Conservation (phyloP, 2,113 vertebrate species). For the Anthoscopus minutus region DNA sequence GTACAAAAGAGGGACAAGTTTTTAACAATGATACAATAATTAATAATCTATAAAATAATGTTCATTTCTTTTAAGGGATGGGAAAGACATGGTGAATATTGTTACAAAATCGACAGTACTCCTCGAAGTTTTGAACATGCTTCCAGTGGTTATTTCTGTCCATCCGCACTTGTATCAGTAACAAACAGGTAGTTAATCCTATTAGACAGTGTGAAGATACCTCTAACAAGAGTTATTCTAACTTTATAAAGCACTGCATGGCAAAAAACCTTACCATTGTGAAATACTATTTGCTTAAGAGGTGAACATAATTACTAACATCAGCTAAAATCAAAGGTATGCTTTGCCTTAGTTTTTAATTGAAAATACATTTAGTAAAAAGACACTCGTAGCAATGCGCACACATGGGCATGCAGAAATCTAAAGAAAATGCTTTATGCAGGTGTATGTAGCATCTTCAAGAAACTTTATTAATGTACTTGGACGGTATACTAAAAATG, state of each 20-base stretch:
- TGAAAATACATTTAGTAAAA: background rate
- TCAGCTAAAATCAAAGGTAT: background rate
- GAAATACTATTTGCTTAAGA: background rate
- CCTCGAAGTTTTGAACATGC: constrained; percentile 81
- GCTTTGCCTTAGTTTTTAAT: background rate
- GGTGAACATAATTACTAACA: constrained; percentile 29
- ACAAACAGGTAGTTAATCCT: constrained; percentile 80
- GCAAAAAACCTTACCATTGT: background rate
- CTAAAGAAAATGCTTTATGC: background rate
- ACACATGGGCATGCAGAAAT: background rate
- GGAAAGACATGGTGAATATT: constrained; percentile 84
- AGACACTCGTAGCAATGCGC: background rate
- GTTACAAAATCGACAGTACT: constrained; percentile 82
- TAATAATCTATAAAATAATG: constrained; percentile 35
- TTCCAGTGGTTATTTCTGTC: constrained; percentile 85
- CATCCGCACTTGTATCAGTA: constrained; percentile 81
- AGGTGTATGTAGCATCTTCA: background rate
- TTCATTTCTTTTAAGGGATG: constrained; percentile 80
- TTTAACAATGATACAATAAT: background rate
- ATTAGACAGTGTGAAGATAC: constrained; percentile 5
- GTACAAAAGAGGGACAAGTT: background rate
- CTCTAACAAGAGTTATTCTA: constrained; percentile 39
- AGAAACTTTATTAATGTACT: background rate
- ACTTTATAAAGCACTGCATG: constrained; percentile 6
- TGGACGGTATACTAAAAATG: background rate